Percentiles rank a stretch among this genome's conserved stretches.
These are phyloP conservation scores for Ceratotherium simum DNA, from an alignment of 2,113 vertebrate genomes.

Conservation along the genomic window DNA sequence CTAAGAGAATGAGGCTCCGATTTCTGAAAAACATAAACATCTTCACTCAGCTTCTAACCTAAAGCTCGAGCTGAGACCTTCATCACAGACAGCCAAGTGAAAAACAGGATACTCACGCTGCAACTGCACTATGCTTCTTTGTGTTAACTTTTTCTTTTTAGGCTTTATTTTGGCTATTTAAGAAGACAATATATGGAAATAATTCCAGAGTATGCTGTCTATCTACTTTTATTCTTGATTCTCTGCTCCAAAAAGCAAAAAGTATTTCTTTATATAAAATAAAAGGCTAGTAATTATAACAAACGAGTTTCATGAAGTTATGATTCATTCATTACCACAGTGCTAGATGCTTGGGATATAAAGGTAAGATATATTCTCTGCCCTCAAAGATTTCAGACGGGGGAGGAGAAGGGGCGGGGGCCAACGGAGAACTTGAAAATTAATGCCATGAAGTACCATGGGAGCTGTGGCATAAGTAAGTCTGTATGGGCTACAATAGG, in stretches of 20 bases:
- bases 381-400: neutral
- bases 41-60: neutral
- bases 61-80: neutral
- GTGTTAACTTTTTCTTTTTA: neutral
- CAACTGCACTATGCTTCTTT: neutral
- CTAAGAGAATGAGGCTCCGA: conserved; percentile 84
- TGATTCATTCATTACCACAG: conserved; percentile 30
- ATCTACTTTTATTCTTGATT: neutral
- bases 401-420: neutral
- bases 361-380: neutral
- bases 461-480: neutral
- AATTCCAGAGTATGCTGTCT: neutral
- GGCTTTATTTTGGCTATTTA: neutral
- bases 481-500: neutral
- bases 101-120: neutral
- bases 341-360: neutral
- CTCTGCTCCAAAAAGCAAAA: neutral
- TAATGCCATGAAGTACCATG: neutral
- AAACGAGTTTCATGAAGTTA: neutral
- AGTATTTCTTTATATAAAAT: neutral
- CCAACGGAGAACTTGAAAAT: neutral
- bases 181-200: neutral
- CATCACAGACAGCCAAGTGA: neutral
- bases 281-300: conserved; percentile 22
- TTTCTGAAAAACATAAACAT: conserved; percentile 85